A percentile compares a stretch with the other conserved stretches of the same genome.
phyloP scores from a whole-genome alignment of 2,797 vertebrate species.

The Peromyscus aztecus region DNA sequence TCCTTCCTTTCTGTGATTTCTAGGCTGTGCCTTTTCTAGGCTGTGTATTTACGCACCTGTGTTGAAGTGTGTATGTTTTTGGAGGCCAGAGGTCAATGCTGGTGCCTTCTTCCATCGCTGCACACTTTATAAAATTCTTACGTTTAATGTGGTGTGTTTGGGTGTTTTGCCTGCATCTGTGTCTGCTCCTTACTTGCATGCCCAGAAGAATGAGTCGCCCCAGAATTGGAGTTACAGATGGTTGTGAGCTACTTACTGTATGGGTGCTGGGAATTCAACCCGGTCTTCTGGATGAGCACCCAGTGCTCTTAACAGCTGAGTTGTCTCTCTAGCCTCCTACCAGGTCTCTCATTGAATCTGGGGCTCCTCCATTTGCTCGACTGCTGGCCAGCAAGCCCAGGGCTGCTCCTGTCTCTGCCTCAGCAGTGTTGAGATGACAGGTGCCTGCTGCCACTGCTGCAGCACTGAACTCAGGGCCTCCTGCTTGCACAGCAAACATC shows the following conservation, averaged over 20 bases:
- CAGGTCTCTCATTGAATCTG: background rate
- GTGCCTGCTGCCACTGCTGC: background rate
- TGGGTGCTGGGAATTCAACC: background rate
- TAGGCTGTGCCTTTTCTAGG: background rate
- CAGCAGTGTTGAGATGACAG: background rate
- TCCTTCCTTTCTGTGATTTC: constrained; percentile 45
- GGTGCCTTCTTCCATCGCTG: background rate
- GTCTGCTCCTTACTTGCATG: background rate
- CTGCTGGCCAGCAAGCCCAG: background rate
- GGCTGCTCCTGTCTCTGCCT: background rate
- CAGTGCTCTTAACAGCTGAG: background rate
- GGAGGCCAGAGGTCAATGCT: background rate
- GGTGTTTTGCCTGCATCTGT: background rate
- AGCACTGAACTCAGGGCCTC: background rate
- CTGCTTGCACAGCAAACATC: background rate
- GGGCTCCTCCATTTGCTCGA: background rate
- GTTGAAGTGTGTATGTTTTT: background rate
- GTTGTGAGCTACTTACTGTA: background rate
- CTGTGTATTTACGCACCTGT: background rate
- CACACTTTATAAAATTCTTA: background rate
- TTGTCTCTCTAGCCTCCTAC: background rate
- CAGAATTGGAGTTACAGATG: background rate
- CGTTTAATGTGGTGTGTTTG: background rate
- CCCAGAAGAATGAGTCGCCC: background rate
- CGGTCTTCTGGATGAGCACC: background rate